Evolutionary conservation across 2,888 invertebrate genomes (phyloP).

Genomic region (Heliconius aoede): DNA sequence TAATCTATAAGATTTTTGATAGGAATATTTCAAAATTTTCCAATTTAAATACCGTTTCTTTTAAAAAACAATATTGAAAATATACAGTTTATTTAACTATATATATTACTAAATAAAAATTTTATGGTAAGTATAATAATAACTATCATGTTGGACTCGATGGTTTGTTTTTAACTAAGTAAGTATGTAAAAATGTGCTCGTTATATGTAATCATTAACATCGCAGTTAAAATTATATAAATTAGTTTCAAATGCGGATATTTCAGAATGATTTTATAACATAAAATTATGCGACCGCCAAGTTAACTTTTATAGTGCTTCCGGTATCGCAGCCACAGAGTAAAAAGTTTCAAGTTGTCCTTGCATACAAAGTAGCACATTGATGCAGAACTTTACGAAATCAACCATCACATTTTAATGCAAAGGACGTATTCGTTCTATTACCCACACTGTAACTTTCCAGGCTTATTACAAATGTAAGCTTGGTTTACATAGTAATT

Average conservation of each 20-base stretch:
- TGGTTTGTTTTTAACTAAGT: too few species aligned
- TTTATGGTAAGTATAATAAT: too few species aligned
- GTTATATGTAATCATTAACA: not conserved
- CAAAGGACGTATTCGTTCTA: not conserved
- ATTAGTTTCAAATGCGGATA: not conserved
- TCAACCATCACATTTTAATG: conserved; percentile 20
- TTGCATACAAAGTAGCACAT: conserved; percentile 40
- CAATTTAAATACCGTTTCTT: too few species aligned
- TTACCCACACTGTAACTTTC: conserved; percentile 1
- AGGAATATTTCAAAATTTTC: too few species aligned
- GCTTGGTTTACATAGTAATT: not conserved
- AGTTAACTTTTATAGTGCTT: conserved; percentile 27
- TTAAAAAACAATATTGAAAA: too few species aligned
- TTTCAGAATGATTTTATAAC: conserved; percentile 2
- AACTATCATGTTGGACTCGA: too few species aligned
- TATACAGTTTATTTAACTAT: too few species aligned
- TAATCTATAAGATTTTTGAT: too few species aligned
- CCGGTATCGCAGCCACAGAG: conserved; percentile 17
- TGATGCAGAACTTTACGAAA: conserved; percentile 26
- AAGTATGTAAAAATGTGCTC: not conserved
- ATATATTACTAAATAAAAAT: too few species aligned
- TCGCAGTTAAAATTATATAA: not conserved
- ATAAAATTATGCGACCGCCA: conserved; percentile 15
- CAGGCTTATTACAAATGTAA: not conserved
- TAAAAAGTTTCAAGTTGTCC: conserved; percentile 22